phyloP scores from a whole-genome alignment of 2,797 vertebrate genomes.

The Apogon hyalosoma region DNA sequence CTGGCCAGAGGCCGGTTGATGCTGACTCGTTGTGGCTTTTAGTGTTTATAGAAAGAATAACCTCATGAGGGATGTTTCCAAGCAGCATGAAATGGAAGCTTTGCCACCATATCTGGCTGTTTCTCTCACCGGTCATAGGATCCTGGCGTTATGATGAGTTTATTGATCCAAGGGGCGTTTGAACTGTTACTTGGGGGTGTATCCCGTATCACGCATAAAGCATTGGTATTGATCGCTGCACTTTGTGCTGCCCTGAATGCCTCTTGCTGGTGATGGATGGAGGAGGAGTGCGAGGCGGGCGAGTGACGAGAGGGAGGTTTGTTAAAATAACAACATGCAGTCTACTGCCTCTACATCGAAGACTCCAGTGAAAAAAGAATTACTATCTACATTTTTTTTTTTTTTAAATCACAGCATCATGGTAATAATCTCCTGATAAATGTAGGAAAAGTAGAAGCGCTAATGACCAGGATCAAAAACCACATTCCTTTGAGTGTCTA shows the following conservation, averaged over 20 bases:
- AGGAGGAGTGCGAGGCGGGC: conserved; percentile 48
- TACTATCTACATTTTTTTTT: not conserved
- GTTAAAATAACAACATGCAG: conserved; percentile 55
- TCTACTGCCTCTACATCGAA: not conserved
- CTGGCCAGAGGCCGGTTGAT: conserved; percentile 35
- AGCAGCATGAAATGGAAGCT: conserved; percentile 41
- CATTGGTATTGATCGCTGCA: conserved; percentile 65
- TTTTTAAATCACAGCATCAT: not conserved
- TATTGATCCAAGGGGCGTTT: conserved; percentile 66
- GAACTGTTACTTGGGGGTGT: conserved; percentile 71
- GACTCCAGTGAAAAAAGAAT: not conserved
- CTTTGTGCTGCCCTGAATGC: conserved; percentile 48
- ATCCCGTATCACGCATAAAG: conserved; percentile 75
- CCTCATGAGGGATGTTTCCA: conserved; percentile 41
- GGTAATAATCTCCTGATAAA: conserved; percentile 4
- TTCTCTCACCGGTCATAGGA: conserved; percentile 42
- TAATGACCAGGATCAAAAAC: conserved; percentile 17
- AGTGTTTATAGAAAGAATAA: conserved; percentile 8
- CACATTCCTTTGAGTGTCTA: not conserved
- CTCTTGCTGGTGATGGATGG: conserved; percentile 66
- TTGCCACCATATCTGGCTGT: conserved; percentile 4
- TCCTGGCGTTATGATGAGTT: conserved; percentile 57
- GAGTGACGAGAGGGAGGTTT: conserved; percentile 53
- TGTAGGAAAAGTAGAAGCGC: not conserved
- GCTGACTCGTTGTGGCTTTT: conserved; percentile 43